Base-by-base conservation (phyloP, 2,113 vertebrate species). In the Melospiza georgiana region DNA sequence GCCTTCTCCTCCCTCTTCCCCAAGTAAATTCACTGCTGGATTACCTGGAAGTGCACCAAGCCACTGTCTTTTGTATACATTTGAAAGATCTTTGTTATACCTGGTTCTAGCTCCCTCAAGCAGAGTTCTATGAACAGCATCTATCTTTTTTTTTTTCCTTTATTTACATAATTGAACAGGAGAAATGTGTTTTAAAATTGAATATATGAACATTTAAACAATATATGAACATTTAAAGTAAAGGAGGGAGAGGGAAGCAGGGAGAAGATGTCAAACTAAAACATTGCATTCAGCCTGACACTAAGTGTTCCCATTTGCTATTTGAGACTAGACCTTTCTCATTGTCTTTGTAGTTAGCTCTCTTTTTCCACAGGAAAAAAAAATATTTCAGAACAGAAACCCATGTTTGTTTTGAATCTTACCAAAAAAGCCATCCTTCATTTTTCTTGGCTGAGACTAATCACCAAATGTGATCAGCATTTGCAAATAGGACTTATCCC, bases 401-500 rank as follows among this genome's bases (percentile, higher is more conserved):
- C 15, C 37, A 48, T 27, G 62, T 93, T 84, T 58, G 20, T 92
- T 88, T 84, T 94, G 85, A 93, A 93, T 55, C 63, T 67, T 86
- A 79, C 44, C 0, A 74, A 82, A 95, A 79, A 82, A 65, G 0
- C 2, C 2, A 0, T 85, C 46, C 14, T 80, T 88, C 14, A 13
- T 74, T 74, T 95, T 90, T 89, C 63, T 86, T 94, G 88, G 73
- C 80, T 77, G 68, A 89, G 68, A 62, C 12, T 81, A 63, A 78
- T 84, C 39, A 89, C 94, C 86, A 95, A 94, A 95, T 89, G 86
- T 74, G 67, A 90, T 81, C 68, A 78, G 51, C 91, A 90, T 84
- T 93, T 84, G 80, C 65, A 78, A 86, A 90, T 37, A 89, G 39
- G 72, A 71, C 10, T 80, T 85, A 49, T 21, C 23, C 68, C 20